phyloP scores from a whole-genome alignment of 2,797 vertebrate genomes.

The Morus bassanus region DNA sequence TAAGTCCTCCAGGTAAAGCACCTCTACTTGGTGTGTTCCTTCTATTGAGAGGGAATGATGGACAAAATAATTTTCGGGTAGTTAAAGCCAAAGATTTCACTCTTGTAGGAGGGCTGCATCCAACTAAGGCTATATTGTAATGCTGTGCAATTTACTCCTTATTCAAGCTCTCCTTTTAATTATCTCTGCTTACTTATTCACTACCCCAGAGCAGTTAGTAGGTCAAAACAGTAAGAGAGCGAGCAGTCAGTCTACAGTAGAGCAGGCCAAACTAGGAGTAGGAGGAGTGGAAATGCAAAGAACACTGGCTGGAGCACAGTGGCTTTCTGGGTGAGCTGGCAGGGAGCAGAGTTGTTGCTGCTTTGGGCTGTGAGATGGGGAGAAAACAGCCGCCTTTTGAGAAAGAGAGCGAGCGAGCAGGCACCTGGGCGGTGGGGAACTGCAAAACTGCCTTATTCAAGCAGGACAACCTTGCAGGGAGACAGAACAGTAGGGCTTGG shows the following conservation, averaged over 20 bases:
- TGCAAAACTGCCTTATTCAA: neutral
- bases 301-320: neutral
- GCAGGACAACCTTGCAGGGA: neutral
- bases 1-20: neutral
- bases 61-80: neutral
- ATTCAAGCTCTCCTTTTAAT: neutral
- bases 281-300: neutral
- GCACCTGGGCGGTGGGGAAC: neutral
- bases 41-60: neutral
- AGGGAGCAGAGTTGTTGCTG: neutral
- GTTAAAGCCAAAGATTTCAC: conserved; percentile 60
- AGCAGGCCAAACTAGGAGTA: neutral
- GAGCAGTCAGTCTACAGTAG: neutral
- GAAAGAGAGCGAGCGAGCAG: rapidly evolving
- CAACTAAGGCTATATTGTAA: neutral
- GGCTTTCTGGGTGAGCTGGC: neutral
- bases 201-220: neutral
- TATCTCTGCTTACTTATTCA: neutral
- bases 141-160: neutral
- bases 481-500: neutral
- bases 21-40: neutral
- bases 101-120: neutral
- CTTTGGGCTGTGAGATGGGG: neutral
- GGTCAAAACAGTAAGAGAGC: neutral
- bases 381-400: neutral